Conservation (phyloP, 2,113 vertebrate genomes). For the Cervus canadensis region DNA sequence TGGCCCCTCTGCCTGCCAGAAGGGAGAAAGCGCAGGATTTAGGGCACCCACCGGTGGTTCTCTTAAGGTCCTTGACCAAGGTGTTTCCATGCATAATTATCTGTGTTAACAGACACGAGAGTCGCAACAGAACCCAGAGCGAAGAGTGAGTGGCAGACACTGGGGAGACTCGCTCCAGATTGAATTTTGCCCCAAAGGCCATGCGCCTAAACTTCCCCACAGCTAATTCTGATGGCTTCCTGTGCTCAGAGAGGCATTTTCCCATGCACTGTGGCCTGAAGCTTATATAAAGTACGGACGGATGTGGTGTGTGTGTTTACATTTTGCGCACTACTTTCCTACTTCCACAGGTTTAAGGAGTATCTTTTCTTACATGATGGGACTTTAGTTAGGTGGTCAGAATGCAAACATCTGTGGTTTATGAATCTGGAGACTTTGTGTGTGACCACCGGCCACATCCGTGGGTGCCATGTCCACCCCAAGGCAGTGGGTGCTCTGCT, state of each 20-base stretch:
- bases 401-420: accelerated
- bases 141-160: not conserved
- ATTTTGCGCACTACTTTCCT: not conserved
- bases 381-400: not conserved
- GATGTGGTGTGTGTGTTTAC: not conserved
- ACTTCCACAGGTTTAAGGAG: not conserved
- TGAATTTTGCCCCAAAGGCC: not conserved
- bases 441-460: not conserved
- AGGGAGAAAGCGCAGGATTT: accelerated
- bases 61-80: not conserved
- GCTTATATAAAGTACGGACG: accelerated
- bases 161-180: not conserved
- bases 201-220: accelerated
- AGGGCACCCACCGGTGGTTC: not conserved
- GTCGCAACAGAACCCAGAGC: not conserved
- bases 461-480: not conserved
- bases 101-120: accelerated
- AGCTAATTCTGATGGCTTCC: accelerated
- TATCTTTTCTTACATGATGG: not conserved
- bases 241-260: not conserved
- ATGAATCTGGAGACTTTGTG: not conserved
- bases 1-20: not conserved
- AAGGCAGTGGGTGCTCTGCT: accelerated
- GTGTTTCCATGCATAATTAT: not conserved
- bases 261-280: accelerated